phyloP scores from a whole-genome alignment of 2,113 vertebrate species.

The Leptocoma aspasia region DNA sequence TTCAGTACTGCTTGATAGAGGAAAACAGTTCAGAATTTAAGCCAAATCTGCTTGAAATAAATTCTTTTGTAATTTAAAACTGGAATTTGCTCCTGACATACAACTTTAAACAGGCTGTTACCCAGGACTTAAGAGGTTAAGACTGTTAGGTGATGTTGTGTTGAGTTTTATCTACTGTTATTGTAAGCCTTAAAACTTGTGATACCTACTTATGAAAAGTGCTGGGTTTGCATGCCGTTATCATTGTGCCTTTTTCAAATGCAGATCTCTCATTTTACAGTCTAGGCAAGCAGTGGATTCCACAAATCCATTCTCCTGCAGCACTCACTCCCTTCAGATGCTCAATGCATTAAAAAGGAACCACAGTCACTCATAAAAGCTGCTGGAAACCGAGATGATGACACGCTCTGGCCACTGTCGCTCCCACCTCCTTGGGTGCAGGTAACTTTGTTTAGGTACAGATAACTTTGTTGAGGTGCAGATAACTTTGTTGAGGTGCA shows the following conservation, averaged over 20 bases:
- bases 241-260: neutral
- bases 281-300: fast-evolving
- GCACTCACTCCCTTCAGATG: neutral
- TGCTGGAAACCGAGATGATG: fast-evolving
- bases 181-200: neutral
- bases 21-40: neutral
- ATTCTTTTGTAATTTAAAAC: neutral
- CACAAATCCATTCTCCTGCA: fast-evolving
- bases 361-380: no score
- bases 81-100: neutral
- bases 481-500: no score
- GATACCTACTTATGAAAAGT: neutral
- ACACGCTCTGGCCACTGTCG: fast-evolving
- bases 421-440: fast-evolving
- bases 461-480: neutral
- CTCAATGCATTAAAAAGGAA: fast-evolving
- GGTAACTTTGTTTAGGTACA: no score
- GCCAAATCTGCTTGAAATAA: neutral
- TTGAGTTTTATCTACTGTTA: neutral
- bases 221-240: neutral
- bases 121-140: neutral
- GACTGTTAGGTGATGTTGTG: neutral
- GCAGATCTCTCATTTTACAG: neutral
- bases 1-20: neutral
- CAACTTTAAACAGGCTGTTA: neutral